Base-by-base conservation (phyloP, 2,888 invertebrate genomes). In the Eilema depressum region DNA sequence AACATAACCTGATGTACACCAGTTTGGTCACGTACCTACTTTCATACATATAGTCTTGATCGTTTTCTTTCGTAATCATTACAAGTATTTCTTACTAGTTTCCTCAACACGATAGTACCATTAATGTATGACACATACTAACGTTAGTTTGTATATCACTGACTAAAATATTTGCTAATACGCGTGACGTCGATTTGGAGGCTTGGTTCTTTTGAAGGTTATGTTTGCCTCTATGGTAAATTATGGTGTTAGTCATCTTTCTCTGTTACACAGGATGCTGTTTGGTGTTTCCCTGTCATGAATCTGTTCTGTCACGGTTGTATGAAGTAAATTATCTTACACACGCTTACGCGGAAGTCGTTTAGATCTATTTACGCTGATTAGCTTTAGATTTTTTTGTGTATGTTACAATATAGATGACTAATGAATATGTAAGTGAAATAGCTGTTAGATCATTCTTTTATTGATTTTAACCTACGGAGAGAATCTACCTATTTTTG, bases 131-230 rank as follows among this genome's bases (percentile, higher is more conserved):
- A 10, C 7, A 72, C 65, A 11, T 0, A 10, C 60, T 2, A 23
- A 65, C 17, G 4, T 14, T 63, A 26, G 5, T n/a, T 47, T 37
- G 12, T 53, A 30, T 53, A 11, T 4, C 30, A 70, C 59, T 47
- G 47, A 72, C 30, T 71, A 68, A 64, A 60, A 59, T 59, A 61
- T 68, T 70, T 74, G 72, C 72, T 71, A 78, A 75, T 71, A 30
- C 25, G 56, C 89, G 86, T 89, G 87, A 88, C 89, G 87, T 88
- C 85, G 86, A 76, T 67, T 73, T 68, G 77, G 83, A 85, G 83
- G 85, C 83, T 84, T 87, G 76, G 75, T 81, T 62, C 57, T 17
- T 83, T 78, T 81, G 82, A 84, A 86, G 85, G 83, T 83, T 81
- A 79, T 75, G 65, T 74, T 64, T 80, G 79, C 66, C 70, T 26